Conservation (phyloP, 2,113 vertebrate species). For the Dipodomys merriami region DNA sequence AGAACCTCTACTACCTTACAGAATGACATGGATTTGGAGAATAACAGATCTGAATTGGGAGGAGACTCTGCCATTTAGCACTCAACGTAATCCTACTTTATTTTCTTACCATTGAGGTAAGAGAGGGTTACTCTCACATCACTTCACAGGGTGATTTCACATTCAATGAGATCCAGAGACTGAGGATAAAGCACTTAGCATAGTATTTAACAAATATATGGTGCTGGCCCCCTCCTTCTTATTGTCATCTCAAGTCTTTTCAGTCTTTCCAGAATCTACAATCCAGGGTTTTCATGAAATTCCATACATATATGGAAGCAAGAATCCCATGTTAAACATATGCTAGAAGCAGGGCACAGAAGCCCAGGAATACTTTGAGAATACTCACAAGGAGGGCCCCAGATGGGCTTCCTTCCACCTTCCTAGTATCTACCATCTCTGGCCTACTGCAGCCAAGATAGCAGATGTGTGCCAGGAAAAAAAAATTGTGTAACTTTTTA, state of each 20-base stretch:
- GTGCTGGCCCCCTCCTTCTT: neutral
- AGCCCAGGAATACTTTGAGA: neutral
- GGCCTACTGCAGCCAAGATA: neutral
- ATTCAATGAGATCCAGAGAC: neutral
- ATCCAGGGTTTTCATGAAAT: conserved; percentile 42
- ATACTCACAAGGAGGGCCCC: neutral
- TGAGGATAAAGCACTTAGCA: neutral
- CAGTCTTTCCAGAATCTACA: neutral
- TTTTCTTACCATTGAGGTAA: conserved; percentile 6
- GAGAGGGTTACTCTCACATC: neutral
- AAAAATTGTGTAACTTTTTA: neutral
- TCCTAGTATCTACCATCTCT: neutral
- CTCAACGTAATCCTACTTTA: neutral
- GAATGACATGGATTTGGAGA: neutral
- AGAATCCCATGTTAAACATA: neutral
- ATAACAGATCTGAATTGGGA: neutral
- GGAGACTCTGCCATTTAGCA: neutral
- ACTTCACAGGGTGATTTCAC: neutral
- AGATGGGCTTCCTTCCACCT: neutral
- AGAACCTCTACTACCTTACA: neutral
- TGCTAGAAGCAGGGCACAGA: neutral
- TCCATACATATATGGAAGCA: neutral
- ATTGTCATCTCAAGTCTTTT: neutral
- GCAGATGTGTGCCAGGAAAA: neutral
- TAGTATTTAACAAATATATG: neutral